Base-by-base conservation (phyloP, 2,113 vertebrate species). In the Symphodus melops region DNA sequence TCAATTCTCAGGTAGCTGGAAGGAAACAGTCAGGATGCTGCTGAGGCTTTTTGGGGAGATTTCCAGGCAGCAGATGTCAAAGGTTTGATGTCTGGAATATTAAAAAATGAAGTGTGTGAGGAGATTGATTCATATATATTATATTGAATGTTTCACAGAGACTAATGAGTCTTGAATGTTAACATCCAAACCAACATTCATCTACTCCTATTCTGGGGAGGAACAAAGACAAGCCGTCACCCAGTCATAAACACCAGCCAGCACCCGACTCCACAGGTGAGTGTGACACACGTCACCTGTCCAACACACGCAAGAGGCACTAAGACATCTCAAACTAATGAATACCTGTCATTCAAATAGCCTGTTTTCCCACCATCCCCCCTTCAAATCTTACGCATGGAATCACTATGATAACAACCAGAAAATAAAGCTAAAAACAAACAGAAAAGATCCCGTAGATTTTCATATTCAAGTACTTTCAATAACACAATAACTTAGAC, bases 381-480 rank as follows among this genome's bases (percentile, higher is more conserved):
- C 62, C n/a, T n/a, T 74, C 58, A 61, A 73, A 89, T 77, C 79
- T 85, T 83, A 64, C 71, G 41, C 59, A 56, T 77, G 72, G 76
- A 84, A 58, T 83, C 67, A 78, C 44, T 58, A 83, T 66, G 79
- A 75, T 61, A 55, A 82, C 49, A 70, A 75, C 81, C 37, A 69
- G 42, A 25, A 75, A 59, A 68, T 19, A 49, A 63, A 62, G 20
- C 75, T 46, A 70, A 14, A 14, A 14, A 37, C 0, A 72, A 62
- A 62, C 20, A 72, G 44, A 75, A 66, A 87, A 89, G 85, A 75
- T 89, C 89, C 87, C 64, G 37, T 85, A 88, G 80, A 81, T 81
- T 78, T 84, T 82, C 52, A 90, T 85, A 90, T 95, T 94, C 94
- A 93, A 94, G 94, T 94, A 94, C 90, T 93, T 90, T 91, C 81